Base-by-base conservation (phyloP, 2,113 vertebrate genomes). In the Morone saxatilis region DNA sequence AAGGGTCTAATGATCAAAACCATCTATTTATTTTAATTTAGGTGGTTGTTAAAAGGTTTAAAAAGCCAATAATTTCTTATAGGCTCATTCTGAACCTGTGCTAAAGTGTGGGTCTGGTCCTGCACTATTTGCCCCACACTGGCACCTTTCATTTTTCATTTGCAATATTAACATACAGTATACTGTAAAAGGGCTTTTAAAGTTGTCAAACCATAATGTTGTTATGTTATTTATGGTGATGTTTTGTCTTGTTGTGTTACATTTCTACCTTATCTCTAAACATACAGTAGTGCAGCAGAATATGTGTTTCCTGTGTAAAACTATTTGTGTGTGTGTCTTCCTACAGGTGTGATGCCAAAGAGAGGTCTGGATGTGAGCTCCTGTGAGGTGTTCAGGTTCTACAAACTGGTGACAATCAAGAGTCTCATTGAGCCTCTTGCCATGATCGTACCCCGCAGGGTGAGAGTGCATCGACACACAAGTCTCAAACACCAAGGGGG, bases 301-400 rank as follows among this genome's bases (percentile, higher is more conserved):
- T 8, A 9, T 62, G 14, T 7, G 41, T 51, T 7, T n/a, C 13
- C 2, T 62, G 17, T 60, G 5, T 41, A 12, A 56, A 66, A 38
- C 40, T 20, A 41, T 20, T 13, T 51, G 1, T 3, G 1, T 47
- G 38, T 78, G 41, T 77, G 66, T 63, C 0, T 80, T 57, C 67
- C 75, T 45, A 1, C 88, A 99, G 98, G 97, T 93, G 76, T 94
- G 25, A 97, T 99, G 97, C 97, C 98, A 91, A 99, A 99, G 94
- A 95, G 97, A 88, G 98, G 98, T 40, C 95, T 99, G 57, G 96
- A 99, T 12, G 97, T 98, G 72, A 96, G 94, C 72, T 92, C 96
- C 78, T 99, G 98, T 14, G 98, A 99, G 93, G 96, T 99, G 87
- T 99, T 98, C 95, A 96, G 97, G 90, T 99, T 99, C 93, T 99